Conservation (phyloP, 1,140 invertebrate genomes). For the Conus betulinus region DNA sequence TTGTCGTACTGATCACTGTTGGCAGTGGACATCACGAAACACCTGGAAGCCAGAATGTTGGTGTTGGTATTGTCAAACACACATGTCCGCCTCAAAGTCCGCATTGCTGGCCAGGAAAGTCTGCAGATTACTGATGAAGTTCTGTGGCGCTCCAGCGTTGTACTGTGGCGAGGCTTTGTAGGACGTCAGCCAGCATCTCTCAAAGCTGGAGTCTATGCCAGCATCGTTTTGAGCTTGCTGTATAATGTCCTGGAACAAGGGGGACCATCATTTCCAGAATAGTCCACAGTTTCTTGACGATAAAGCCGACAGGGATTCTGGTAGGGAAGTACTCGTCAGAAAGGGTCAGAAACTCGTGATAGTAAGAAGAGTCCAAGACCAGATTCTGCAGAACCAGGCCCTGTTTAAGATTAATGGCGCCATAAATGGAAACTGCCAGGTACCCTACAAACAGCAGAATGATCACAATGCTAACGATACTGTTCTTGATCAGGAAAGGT, state of each 20-base stretch:
- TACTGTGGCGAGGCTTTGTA: constrained; percentile 35
- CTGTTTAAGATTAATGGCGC: constrained; percentile 88
- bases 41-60: constrained; percentile 83
- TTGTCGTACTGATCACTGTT: constrained; percentile 48
- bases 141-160: constrained; percentile 78
- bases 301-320: constrained; percentile 36
- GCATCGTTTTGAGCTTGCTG: constrained; percentile 21
- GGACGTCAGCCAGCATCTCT: constrained; percentile 43
- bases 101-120: constrained; percentile 76
- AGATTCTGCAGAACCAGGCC: constrained; percentile 84
- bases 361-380: constrained; percentile 70
- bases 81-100: constrained; percentile 85
- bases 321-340: constrained; percentile 38
- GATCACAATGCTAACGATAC: constrained; percentile 81
- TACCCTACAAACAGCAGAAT: constrained; percentile 89
- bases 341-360: constrained; percentile 40
- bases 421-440: constrained; percentile 91
- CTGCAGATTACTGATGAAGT: constrained; percentile 33
- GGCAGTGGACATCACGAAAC: constrained; percentile 53
- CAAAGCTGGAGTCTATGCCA: constrained; percentile 30
- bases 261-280: constrained; percentile 20
- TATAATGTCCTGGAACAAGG: constrained; percentile 31
- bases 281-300: constrained; percentile 34
- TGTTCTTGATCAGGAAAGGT: constrained; percentile 61
- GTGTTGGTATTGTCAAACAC: constrained; percentile 87